Base-by-base conservation (phyloP, 92 coral and sea anemone genomes). In the Pocillopora meandrina region DNA sequence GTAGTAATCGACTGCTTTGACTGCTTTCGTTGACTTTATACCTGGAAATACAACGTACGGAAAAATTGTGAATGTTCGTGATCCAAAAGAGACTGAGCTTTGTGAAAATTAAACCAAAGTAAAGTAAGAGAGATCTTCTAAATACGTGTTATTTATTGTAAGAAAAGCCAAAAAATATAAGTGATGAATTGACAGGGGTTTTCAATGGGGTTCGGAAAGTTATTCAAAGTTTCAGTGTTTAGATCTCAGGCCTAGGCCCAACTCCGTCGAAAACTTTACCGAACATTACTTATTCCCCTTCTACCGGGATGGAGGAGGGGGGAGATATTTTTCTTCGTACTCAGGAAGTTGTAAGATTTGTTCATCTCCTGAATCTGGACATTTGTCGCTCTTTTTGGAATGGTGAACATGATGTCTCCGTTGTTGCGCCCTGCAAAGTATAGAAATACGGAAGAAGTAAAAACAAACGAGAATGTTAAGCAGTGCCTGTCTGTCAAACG, bases 361-460 rank as follows among this genome's bases (percentile, higher is more conserved):
- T 58, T 35, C 33, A 66, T 71, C 81, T 93, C 97, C 19, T 61
- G 72, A 76, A 93, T 89, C 62, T 56, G 35, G 75, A 91, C 85
- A 47, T 82, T 78, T 16, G 97, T 91, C 34, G 93, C 81, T 42
- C 92, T 90, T 7, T 71, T 82, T 19, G 97, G 97, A 60, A 93
- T 85, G 18, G 76, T 78, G 49, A 91, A 56, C 93, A 93, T 81
- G 2, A 90, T 90, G 23, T 90, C 89, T 14, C 94, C 94, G 2
- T 72, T 71, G 10, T 55, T 8, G 10, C 79, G 72, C 60, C 97
- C 97, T 93, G 9, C 31, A 26, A 26, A 26, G 31, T 26, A 26
- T 26, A 26, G 31, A 26, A 26, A 1, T 26, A 9, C 68, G 20
- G 56, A 71, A 2, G 14, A 58, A 36, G 18, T 8, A 19, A 15